phyloP scores from a whole-genome alignment of 2,888 invertebrate genomes.

The Diplolepis rosae region DNA sequence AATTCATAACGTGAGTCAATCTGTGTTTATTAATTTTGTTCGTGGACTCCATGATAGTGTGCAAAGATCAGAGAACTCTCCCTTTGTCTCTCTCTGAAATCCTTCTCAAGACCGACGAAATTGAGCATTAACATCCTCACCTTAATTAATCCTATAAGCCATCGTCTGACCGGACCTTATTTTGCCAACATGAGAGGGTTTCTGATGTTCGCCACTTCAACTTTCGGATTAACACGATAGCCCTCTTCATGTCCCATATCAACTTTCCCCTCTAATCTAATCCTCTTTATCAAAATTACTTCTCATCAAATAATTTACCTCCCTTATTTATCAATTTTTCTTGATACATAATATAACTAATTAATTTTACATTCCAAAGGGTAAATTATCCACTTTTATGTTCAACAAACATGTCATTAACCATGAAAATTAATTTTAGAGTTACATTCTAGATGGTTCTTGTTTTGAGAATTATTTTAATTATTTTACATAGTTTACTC shows the following conservation, averaged over 20 bases:
- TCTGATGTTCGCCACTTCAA: conserved; percentile 53
- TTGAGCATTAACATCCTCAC: conserved; percentile 69
- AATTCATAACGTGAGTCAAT: neutral
- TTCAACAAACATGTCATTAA: too few species aligned
- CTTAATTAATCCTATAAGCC: conserved; percentile 72
- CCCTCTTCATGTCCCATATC: conserved; percentile 23
- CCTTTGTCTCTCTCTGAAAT: conserved; percentile 54
- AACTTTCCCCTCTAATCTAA: conserved; percentile 27
- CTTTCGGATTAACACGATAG: conserved; percentile 50
- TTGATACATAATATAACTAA: too few species aligned
- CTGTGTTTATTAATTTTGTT: neutral
- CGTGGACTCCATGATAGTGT: neutral
- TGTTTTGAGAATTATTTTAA: too few species aligned
- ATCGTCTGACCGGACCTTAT: conserved; percentile 61
- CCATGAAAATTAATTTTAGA: too few species aligned
- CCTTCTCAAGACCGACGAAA: conserved; percentile 63
- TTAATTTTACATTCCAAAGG: too few species aligned
- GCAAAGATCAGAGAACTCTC: conserved; percentile 18
- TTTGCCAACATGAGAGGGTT: conserved; percentile 55
- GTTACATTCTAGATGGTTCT: too few species aligned
- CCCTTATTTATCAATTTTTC: too few species aligned
- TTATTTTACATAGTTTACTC: too few species aligned
- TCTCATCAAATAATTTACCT: neutral
- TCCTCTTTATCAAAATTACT: neutral
- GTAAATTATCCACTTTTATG: too few species aligned